Conservation (phyloP, 2,888 invertebrate genomes). For the Eubasilissa splendida region DNA sequence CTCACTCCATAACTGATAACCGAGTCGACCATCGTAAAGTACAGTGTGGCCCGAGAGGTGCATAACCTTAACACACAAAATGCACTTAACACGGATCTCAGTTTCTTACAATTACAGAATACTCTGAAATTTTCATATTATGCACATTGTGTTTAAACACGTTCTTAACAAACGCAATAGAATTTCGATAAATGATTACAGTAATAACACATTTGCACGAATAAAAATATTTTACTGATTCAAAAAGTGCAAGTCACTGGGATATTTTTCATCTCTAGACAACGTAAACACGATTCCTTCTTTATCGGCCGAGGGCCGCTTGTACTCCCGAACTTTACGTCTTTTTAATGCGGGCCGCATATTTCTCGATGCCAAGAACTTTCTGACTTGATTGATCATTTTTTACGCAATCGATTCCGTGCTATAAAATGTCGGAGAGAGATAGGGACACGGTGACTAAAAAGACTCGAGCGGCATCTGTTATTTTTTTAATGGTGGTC, state of each 20-base stretch:
- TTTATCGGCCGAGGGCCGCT: background rate
- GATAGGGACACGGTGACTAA: background rate
- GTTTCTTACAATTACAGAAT: too few species aligned
- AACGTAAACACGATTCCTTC: background rate
- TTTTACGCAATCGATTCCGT: conserved; percentile 37
- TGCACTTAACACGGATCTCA: too few species aligned
- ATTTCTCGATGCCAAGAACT: conserved; percentile 39
- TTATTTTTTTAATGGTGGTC: background rate
- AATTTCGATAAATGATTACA: too few species aligned
- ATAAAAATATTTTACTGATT: background rate
- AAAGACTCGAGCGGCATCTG: background rate
- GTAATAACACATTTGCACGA: too few species aligned
- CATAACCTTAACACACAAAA: too few species aligned
- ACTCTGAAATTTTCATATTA: too few species aligned
- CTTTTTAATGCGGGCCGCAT: conserved; percentile 21
- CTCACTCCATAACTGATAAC: too few species aligned
- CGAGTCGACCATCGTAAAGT: too few species aligned
- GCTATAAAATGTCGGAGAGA: background rate
- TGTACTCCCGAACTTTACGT: background rate
- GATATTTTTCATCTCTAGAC: conserved; percentile 6
- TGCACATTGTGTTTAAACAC: too few species aligned
- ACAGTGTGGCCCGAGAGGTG: too few species aligned
- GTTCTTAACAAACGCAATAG: too few species aligned
- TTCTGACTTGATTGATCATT: conserved; percentile 47
- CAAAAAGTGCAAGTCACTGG: background rate